Conservation (phyloP, 2,113 vertebrate genomes). For the Stercorarius parasiticus region DNA sequence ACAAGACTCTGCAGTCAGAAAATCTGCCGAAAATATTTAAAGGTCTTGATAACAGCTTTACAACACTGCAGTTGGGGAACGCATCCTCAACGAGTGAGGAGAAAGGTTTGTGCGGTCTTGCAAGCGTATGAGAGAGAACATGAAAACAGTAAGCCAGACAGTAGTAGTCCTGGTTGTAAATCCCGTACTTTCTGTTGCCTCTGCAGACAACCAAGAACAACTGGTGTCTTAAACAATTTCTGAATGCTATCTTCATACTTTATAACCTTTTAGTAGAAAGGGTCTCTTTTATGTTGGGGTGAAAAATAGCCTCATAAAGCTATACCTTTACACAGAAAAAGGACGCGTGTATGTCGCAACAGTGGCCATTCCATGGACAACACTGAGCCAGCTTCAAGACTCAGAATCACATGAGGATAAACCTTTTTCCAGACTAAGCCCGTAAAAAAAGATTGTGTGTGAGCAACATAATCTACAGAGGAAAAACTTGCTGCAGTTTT, state of each 20-base stretch:
- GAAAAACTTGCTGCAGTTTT: background rate
- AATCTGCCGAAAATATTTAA: background rate
- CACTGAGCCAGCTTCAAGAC: background rate
- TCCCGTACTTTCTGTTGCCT: background rate
- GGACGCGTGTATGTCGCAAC: background rate
- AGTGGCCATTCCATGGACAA: background rate
- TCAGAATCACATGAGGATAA: background rate
- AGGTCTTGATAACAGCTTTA: background rate
- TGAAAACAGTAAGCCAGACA: background rate
- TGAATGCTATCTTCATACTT: background rate
- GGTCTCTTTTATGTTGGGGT: background rate
- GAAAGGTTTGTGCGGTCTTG: background rate
- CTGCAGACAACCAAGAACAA: background rate
- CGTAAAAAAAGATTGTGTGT: background rate
- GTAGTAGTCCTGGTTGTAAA: background rate
- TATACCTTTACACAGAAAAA: background rate
- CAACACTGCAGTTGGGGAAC: too few species aligned
- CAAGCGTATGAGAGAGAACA: background rate
- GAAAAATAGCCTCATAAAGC: background rate
- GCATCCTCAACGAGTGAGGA: background rate
- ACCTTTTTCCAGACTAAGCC: background rate
- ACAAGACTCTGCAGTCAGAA: background rate
- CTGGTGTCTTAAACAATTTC: background rate
- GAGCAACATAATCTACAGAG: background rate
- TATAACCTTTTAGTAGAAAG: background rate